These are phyloP conservation scores for Trochalopteron elliotii DNA, from an alignment of 2,113 vertebrate species.

Conservation along the genomic window DNA sequence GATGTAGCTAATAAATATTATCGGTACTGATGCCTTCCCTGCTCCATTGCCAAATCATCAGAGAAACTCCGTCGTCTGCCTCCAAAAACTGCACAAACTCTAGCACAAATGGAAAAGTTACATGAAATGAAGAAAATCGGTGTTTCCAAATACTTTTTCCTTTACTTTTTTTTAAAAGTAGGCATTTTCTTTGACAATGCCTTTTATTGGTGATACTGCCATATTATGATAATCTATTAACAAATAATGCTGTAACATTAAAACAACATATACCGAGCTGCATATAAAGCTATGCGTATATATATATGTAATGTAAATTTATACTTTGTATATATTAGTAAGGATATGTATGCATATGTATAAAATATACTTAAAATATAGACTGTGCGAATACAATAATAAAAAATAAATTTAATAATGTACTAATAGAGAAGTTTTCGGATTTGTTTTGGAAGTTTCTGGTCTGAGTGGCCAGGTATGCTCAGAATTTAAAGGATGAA, in stretches of 20 bases:
- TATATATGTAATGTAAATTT: neutral
- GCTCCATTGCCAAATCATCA: neutral
- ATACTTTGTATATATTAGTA: neutral
- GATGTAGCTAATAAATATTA: slow-evolving; percentile 16
- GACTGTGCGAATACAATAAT: neutral
- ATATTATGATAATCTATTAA: neutral
- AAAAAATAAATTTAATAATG: neutral
- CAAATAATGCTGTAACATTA: neutral
- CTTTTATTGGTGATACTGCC: neutral
- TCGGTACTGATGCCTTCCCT: neutral
- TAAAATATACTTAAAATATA: neutral
- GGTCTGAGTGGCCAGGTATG: neutral
- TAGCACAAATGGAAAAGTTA: neutral
- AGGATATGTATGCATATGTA: neutral
- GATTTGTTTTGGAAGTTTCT: neutral
- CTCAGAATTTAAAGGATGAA: neutral
- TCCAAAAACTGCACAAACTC: neutral
- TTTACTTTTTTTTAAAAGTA: neutral
- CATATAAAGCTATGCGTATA: neutral
- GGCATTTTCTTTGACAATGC: neutral
- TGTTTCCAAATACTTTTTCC: neutral
- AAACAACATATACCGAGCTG: neutral
- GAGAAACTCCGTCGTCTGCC: neutral
- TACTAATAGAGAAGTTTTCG: neutral
- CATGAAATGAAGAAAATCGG: neutral